A percentile compares a stretch with the other conserved stretches of the same genome.
Evolutionary conservation across 1,140 invertebrate genomes (phyloP).

Genomic region (Rhysida immarginata): DNA sequence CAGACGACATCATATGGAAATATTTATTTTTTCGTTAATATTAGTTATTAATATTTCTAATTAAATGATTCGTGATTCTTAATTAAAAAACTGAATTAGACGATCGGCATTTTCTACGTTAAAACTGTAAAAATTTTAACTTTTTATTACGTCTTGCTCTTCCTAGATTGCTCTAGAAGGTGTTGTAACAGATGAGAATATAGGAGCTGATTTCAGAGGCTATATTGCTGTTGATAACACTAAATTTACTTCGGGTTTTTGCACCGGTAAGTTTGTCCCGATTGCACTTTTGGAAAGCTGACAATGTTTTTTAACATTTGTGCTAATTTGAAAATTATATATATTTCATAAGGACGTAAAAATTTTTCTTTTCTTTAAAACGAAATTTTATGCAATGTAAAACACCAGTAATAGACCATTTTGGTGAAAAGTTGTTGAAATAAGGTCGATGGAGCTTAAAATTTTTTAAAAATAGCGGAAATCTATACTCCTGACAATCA

Average conservation of each 20-base stretch:
- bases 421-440: too few species aligned
- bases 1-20: background rate
- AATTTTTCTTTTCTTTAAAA: too few species aligned
- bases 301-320: too few species aligned
- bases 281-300: too few species aligned
- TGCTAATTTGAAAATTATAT: too few species aligned
- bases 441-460: too few species aligned
- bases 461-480: too few species aligned
- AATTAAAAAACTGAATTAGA: background rate
- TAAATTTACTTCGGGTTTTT: background rate
- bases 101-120: background rate
- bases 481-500: too few species aligned
- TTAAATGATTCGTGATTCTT: background rate
- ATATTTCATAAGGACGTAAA: too few species aligned
- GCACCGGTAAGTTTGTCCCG: background rate
- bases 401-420: too few species aligned
- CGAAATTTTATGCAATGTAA: too few species aligned
- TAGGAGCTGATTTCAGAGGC: background rate
- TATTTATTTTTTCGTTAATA: background rate
- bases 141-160: background rate
- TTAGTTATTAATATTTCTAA: background rate
- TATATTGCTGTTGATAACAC: background rate
- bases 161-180: background rate
- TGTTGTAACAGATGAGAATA: background rate
- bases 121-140: background rate